phyloP scores from a whole-genome alignment of 2,797 vertebrate species.

The Tangara arthus region DNA sequence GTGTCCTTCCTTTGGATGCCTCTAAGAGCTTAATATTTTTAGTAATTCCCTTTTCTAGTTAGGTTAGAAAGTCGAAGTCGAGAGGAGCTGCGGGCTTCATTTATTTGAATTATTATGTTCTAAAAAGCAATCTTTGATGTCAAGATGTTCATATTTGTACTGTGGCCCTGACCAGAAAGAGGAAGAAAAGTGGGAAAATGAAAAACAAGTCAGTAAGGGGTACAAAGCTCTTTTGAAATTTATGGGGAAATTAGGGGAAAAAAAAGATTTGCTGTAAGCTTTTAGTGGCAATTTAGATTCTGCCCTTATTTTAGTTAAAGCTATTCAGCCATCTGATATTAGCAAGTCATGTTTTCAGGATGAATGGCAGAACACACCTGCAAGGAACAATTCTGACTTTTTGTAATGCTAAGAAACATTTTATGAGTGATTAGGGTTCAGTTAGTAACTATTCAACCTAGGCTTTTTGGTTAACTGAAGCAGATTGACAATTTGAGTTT shows the following conservation, averaged over 20 bases:
- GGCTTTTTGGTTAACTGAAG: slow-evolving; percentile 50
- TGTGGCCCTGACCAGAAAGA: background rate
- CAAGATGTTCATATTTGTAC: background rate
- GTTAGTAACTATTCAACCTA: slow-evolving; percentile 53
- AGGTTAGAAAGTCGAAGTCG: background rate
- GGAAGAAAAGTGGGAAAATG: background rate
- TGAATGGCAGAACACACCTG: background rate
- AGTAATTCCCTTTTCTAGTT: background rate
- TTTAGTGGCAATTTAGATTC: background rate
- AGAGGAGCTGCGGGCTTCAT: background rate
- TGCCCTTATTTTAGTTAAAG: background rate
- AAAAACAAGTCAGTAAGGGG: background rate
- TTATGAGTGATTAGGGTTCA: slow-evolving; percentile 60
- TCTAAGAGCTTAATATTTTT: background rate
- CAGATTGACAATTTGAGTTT: slow-evolving; percentile 54
- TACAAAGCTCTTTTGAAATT: background rate
- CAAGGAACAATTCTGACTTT: slow-evolving; percentile 28
- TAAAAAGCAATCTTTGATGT: background rate
- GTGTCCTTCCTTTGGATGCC: background rate
- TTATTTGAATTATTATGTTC: background rate
- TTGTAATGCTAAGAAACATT: background rate
- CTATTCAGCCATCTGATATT: background rate
- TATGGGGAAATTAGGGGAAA: background rate
- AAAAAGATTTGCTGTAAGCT: background rate
- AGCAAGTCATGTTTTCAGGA: slow-evolving; percentile 24